Evolutionary conservation across 2,113 vertebrate species (phyloP), one percentile per base, ranked within the genome.

Genomic region (Thinocorus orbignyianus): DNA sequence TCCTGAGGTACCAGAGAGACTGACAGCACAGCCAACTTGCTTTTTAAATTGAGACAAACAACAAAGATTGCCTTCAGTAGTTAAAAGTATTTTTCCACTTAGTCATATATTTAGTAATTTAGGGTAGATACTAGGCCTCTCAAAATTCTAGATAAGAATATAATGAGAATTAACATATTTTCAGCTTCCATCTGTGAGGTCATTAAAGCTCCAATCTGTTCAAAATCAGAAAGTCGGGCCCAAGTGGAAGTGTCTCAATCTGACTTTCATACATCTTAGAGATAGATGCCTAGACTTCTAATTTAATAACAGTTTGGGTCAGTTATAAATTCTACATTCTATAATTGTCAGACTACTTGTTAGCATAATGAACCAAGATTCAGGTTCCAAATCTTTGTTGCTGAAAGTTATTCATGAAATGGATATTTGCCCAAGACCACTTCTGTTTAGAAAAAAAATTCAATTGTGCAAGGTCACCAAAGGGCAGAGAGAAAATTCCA

Each of bases 151-250:
- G 73, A 87, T 90, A 85, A 87, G 77, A 94, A 65, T 82, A 79
- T 87, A 78, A 72, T 33, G 90, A 93, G 84, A 96, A 92, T 91
- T 49, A 81, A 79, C 66, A 11, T 93, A 90, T 92, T 86, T 93
- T 76, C 71, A 88, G 86, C 68, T 90, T 83, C 92, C 94, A 96
- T 96, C 95, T 97, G 88, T 83, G 87, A 90, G 92, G 94, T 95
- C 89, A 95, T 82, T 85, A 76, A 85, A 87, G 58, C 58, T 88
- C 61, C 95, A 95, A 94, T 92, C 89, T 95, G 89, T 89, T 95
- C 91, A 61, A 46, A 95, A 37, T 17, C 66, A 91, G 57, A 72
- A 87, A 92, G 52, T 64, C 61, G 89, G 51, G 58, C 57, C 87
- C 25, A 51, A 94, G 65, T 82, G 61, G 41, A 91, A 95, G 49